Base-by-base conservation (phyloP, 2,888 invertebrate genomes). In the Protonemura montana region DNA sequence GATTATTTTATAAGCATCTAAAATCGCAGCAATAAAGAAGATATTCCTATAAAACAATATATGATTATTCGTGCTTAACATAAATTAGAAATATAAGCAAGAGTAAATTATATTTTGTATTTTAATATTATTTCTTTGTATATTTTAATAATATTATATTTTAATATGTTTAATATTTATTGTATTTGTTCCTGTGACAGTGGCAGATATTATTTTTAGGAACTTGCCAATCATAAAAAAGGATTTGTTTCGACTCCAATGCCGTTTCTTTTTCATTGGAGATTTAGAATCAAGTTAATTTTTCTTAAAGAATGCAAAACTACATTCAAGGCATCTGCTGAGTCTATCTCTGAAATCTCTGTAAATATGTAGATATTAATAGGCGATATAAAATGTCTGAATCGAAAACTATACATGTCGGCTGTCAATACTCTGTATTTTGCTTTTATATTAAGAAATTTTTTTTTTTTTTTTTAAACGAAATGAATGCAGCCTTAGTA, bases 181-280 rank as follows among this genome's bases (percentile, higher is more conserved):
- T 87, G 82, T 30, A 85, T 77, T 87, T 87, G 87, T 87, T 87
- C 87, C 87, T 87, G 81, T 35, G n/a, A 83, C 41, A 83, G 82
- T 26, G 41, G 82, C 82, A 83, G 82, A 83, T 83, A 83, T 83
- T 83, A 42, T 26, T 41, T 29, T 83, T 83, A 59, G 21, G 59
- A 7, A 59, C 59, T 59, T 21, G 21, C 21, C 13, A 21, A 13
- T 59, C 21, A 7, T 59, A 3, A 59, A 59, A 35, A 10, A 6
- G 10, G 35, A 35, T 6, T 35, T 35, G 35, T 10, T 35, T 35
- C 10, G 35, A 35, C 35, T 3, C 35, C 35, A 35, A 6, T 35
- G 35, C 35, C 35, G 35, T 35, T 35, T 35, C 35, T 6, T 35
- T 35, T 35, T 10, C 10, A 10, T 10, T 35, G 35, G 35, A 35